Evolutionary conservation across 2,113 vertebrate genomes (phyloP).

Genomic region (Columbina picui): DNA sequence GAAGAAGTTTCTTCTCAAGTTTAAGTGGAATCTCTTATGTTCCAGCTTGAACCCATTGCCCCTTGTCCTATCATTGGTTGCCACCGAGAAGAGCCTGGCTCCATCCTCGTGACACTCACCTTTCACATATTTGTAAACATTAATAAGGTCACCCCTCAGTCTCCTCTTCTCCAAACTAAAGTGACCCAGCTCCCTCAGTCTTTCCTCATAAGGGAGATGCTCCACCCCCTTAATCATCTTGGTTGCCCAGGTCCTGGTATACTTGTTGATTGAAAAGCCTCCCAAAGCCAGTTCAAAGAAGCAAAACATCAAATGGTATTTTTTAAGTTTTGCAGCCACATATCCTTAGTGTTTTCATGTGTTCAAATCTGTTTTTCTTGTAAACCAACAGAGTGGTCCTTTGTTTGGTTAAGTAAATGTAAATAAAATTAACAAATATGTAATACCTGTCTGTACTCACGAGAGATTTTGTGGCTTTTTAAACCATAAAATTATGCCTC

Average conservation of each 20-base stretch:
- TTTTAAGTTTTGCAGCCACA: background rate
- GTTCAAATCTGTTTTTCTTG: background rate
- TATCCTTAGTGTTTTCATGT: background rate
- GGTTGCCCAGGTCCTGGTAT: background rate
- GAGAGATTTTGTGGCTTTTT: background rate
- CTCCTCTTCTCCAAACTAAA: no score
- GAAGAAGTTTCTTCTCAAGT: no score
- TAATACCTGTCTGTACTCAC: background rate
- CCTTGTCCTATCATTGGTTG: no score
- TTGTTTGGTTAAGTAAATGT: background rate
- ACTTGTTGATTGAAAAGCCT: background rate
- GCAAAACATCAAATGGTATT: background rate
- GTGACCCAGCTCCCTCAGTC: no score
- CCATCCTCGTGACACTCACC: no score
- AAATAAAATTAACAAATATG: slow-evolving; percentile 6
- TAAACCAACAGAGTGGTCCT: background rate
- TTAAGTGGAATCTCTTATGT: no score
- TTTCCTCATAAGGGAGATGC: no score
- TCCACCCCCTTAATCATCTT: no score
- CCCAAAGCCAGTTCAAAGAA: background rate
- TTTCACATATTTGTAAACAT: no score
- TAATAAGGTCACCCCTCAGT: no score
- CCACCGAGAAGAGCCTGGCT: no score
- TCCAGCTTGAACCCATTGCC: no score
- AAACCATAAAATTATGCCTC: background rate